phyloP scores from a whole-genome alignment of 2,888 invertebrate genomes.

The Apamea epomidion region DNA sequence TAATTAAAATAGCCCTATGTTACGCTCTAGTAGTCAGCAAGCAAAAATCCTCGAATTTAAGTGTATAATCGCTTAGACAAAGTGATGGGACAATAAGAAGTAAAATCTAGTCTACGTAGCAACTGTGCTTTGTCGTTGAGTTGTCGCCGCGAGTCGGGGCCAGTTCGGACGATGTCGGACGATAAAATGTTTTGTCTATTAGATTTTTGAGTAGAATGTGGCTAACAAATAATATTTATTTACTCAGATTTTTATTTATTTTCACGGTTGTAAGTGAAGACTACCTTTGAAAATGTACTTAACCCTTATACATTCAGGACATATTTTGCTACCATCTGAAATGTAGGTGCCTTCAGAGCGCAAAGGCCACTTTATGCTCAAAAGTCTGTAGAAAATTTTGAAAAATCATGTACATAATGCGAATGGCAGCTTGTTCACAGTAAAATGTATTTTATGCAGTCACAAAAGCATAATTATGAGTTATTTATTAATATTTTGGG shows the following conservation, averaged over 20 bases:
- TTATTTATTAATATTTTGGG: conserved; percentile 68
- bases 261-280: not conserved
- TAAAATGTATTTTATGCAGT: conserved; percentile 67
- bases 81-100: conserved; percentile 89
- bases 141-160: conserved; percentile 58
- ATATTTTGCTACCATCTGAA: not conserved
- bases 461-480: conserved; percentile 72
- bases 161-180: conserved; percentile 57
- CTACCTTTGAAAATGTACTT: conserved; percentile 18
- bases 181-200: conserved; percentile 35
- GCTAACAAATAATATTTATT: not conserved
- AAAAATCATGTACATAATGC: conserved; percentile 65
- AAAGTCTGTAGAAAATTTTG: conserved; percentile 24
- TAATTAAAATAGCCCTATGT: conserved; percentile 1
- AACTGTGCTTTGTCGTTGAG: conserved; percentile 81
- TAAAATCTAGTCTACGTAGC: conserved; percentile 86
- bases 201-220: conserved; percentile 46
- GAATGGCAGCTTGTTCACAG: conserved; percentile 69
- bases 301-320: not conserved
- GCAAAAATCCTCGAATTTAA: conserved; percentile 86
- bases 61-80: conserved; percentile 82
- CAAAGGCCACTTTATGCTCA: conserved; percentile 41
- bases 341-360: not conserved
- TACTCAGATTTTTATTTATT: not conserved
- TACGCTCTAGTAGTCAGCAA: conserved; percentile 47